Conservation (phyloP, 2,888 invertebrate genomes). For the Anoncus sp. region DNA sequence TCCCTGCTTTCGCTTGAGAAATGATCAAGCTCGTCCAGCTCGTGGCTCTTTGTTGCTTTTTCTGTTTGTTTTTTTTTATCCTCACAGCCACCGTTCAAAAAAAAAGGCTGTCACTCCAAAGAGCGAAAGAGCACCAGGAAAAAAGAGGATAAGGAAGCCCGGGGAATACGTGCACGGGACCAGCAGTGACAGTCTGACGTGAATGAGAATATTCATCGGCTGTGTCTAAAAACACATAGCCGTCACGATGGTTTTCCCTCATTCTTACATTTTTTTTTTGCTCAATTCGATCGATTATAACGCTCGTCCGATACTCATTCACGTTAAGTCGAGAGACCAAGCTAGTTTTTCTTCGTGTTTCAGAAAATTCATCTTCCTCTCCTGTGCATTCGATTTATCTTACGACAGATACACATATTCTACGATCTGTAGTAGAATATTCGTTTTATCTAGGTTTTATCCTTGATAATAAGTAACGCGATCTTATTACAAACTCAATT, state of each 20-base stretch:
- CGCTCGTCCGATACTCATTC: slow-evolving; percentile 34
- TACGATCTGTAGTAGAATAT: too few relatives aligned
- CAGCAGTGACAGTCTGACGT: slow-evolving; percentile 17
- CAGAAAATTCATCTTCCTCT: not conserved
- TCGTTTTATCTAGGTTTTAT: too few relatives aligned
- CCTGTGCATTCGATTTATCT: not conserved
- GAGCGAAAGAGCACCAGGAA: slow-evolving; percentile 19
- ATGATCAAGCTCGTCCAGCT: slow-evolving; percentile 52
- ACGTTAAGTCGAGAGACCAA: slow-evolving; percentile 2
- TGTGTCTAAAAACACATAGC: slow-evolving; percentile 10
- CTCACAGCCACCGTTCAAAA: slow-evolving; percentile 22
- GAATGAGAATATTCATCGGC: slow-evolving; percentile 32
- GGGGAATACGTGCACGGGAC: slow-evolving; percentile 16
- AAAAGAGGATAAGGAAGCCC: slow-evolving; percentile 1
- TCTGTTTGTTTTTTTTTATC: slow-evolving; percentile 32
- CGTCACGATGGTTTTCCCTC: slow-evolving; percentile 29
- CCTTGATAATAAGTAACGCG: too few relatives aligned
- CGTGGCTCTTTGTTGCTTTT: slow-evolving; percentile 30
- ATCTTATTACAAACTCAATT: too few relatives aligned
- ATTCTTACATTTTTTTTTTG: slow-evolving; percentile 18
- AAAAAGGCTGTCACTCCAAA: slow-evolving; percentile 49
- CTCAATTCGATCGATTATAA: slow-evolving; percentile 18
- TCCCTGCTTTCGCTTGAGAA: slow-evolving; percentile 55
- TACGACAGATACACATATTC: too few relatives aligned
- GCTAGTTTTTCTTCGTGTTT: not conserved